Evolutionary conservation across 2,797 vertebrate genomes (phyloP), one percentile per base, ranked within the genome.

Genomic region (Gorsachius magnificus): DNA sequence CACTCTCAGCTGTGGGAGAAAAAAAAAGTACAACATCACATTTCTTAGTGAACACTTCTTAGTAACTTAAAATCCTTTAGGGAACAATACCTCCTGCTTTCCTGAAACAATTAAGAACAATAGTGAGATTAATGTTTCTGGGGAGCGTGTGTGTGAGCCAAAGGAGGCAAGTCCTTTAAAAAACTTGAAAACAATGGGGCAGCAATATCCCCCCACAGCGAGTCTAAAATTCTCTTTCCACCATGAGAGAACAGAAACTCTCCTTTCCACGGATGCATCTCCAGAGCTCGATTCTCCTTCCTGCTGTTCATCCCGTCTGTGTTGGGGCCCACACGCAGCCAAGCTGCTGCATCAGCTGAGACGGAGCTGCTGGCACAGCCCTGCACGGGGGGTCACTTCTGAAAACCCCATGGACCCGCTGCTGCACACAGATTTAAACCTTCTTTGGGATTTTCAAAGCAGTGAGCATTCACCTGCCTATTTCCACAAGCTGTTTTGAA

Each of bases 51-150:
- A 87, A 96, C 77, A 89, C n/a, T 41, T 65, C 66, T 61, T 54
- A 79, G 79, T 57, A 78, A 97, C 91, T 96, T 97, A 95, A 96
- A 98, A 97, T 97, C 83, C 82, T 96, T 95, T 95, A 91, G 93
- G 94, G 89, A 90, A 90, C 86, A 96, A 91, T 90, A 89, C 60
- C 75, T 93, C 95, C 83, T 85, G 18, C 93, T 90, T 94, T 77
- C 92, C 71, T 71, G 43, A 87, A 43, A 95, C 80, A 93, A 93
- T 86, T 95, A 92, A 94, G 93, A 97, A 97, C 96, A 97, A 96
- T 89, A 95, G 92, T 65, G 86, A 94, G 96, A 96, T 97, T 97
- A 97, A 97, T 95, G 91, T 95, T 96, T 90, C 87, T 84, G 86
- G 90, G 89, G 83, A 81, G 56, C 8, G 35, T 11, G 22, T 51